Conservation (phyloP, 2,113 vertebrate genomes). For the Clarias macrocephalus region DNA sequence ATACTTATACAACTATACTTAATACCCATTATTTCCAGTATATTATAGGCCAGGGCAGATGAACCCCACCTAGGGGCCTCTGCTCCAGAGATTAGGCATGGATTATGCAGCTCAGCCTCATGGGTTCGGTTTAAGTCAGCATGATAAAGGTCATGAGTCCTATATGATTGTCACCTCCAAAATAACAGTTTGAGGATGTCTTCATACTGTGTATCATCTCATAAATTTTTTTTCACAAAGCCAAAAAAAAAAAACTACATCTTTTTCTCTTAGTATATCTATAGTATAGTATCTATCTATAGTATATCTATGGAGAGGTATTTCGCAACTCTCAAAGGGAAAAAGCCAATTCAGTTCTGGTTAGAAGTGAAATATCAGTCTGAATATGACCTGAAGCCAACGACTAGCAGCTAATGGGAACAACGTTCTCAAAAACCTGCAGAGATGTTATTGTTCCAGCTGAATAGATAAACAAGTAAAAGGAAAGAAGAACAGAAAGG, state of each 20-base stretch:
- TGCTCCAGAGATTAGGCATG: conserved; percentile 44
- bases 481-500: conserved; percentile 40
- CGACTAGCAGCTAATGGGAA: conserved; percentile 5
- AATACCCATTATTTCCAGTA: conserved; percentile 17
- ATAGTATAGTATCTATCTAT: no score
- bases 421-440: background rate
- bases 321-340: background rate
- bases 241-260: background rate
- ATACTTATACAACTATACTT: no score
- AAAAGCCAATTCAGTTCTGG: background rate
- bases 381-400: conserved; percentile 2
- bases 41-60: conserved; percentile 45
- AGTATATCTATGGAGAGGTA: no score
- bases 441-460: conserved; percentile 44
- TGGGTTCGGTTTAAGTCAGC: conserved; percentile 45
- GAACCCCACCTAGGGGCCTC: conserved; percentile 51
- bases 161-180: conserved; percentile 24
- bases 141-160: conserved; percentile 47
- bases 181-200: conserved; percentile 32
- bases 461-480: conserved; percentile 37
- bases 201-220: conserved; percentile 4
- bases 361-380: background rate
- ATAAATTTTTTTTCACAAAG: background rate
- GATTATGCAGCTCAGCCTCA: conserved; percentile 50
- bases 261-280: no score